Evolutionary conservation across 53 echinoderm and acorn worm species (phyloP).

Genomic region (Patiria pectinifera): DNA sequence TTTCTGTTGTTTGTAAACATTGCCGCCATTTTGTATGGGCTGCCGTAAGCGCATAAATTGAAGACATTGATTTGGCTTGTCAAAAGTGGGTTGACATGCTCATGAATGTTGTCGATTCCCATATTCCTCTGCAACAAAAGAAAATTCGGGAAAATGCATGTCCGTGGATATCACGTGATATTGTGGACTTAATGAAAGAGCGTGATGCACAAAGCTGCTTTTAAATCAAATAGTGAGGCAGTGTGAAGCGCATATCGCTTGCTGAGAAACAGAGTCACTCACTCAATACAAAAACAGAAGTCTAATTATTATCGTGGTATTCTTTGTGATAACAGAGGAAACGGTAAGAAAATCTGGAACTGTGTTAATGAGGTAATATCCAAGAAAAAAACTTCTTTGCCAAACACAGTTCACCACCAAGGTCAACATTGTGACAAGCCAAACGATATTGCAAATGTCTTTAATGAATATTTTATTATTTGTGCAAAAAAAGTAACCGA

Average conservation of each 20-base stretch:
- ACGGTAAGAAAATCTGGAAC: neutral
- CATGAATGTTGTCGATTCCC: neutral
- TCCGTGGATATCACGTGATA: conserved; percentile 8
- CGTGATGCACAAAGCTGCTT: neutral
- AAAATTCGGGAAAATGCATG: neutral
- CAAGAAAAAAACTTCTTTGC: neutral
- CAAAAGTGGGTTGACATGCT: neutral
- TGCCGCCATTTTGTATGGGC: too few species aligned
- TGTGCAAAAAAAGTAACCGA: neutral
- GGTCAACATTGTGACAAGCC: conserved; percentile 4
- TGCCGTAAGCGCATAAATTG: neutral
- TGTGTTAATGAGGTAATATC: conserved; percentile 1
- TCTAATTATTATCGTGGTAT: conserved; percentile 5
- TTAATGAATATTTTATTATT: neutral
- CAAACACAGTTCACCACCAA: neutral
- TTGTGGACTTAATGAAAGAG: conserved; percentile 10
- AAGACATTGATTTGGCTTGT: conserved; percentile 10
- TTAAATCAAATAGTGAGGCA: neutral
- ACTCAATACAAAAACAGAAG: neutral
- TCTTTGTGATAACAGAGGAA: conserved; percentile 15
- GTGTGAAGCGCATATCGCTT: neutral
- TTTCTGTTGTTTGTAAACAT: too few species aligned
- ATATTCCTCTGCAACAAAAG: neutral
- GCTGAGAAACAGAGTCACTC: neutral
- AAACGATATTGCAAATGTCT: conserved; percentile 11